These are phyloP conservation scores for Sylvicapra grimmia DNA, from an alignment of 2,113 vertebrate genomes.

Conservation along the genomic window DNA sequence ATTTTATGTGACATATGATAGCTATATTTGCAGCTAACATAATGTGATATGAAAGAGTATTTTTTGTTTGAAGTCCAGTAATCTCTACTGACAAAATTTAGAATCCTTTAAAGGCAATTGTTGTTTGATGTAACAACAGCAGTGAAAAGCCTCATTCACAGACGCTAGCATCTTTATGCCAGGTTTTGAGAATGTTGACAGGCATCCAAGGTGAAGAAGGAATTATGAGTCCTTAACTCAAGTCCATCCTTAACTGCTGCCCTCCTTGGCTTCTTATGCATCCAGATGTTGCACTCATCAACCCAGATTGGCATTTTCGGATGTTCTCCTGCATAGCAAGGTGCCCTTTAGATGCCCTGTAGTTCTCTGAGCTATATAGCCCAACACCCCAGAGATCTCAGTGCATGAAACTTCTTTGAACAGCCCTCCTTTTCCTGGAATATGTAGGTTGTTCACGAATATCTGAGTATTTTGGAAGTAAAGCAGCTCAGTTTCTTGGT, in stretches of 20 bases:
- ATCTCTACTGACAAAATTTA: not conserved
- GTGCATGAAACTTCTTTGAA: not conserved
- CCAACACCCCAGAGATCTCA: not conserved
- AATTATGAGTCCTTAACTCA: not conserved
- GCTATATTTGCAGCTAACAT: not conserved
- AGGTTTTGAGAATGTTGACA: not conserved
- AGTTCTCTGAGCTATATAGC: not conserved
- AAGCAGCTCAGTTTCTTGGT: not conserved
- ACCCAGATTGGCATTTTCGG: not conserved
- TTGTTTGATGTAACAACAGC: not conserved
- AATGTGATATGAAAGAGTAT: not conserved
- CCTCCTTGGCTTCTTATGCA: not conserved
- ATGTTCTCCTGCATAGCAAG: not conserved
- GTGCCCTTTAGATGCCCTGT: not conserved
- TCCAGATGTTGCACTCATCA: not conserved
- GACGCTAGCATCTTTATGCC: not conserved
- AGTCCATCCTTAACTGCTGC: not conserved
- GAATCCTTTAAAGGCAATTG: not conserved
- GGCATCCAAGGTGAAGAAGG: not conserved
- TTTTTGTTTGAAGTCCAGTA: not conserved
- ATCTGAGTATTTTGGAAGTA: not conserved
- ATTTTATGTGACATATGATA: not conserved
- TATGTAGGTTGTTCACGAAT: not conserved
- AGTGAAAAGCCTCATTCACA: not conserved
- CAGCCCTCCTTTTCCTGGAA: not conserved